Evolutionary conservation across 1,140 invertebrate species (phyloP).

Genomic region (Luehdorfia chinensis): DNA sequence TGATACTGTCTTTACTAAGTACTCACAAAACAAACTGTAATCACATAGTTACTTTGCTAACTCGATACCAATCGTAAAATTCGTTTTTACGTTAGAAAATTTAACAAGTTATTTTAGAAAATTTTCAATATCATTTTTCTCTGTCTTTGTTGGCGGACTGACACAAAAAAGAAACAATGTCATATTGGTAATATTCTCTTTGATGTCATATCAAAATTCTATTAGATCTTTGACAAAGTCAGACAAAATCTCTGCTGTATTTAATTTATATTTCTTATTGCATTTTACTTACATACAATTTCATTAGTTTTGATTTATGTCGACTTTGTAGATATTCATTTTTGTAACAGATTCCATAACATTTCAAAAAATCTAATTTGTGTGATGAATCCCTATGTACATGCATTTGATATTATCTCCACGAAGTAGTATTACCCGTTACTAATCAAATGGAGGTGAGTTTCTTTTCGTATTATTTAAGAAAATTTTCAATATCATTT

Average conservation of each 20-base stretch:
- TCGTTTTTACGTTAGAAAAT: too few relatives aligned
- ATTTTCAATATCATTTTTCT: too few relatives aligned
- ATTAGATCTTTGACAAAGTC: slow-evolving; percentile 14
- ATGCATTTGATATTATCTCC: not conserved
- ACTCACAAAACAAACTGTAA: too few relatives aligned
- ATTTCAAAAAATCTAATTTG: too few relatives aligned
- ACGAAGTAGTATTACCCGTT: not conserved
- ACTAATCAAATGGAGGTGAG: slow-evolving; percentile 53
- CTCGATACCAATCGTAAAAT: too few relatives aligned
- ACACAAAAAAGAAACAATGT: slow-evolving; percentile 8
- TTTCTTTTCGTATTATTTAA: slow-evolving; percentile 1
- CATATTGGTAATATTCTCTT: not conserved
- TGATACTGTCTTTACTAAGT: too few relatives aligned
- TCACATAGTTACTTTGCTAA: too few relatives aligned
- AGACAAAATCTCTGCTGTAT: slow-evolving; percentile 17
- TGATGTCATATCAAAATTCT: slow-evolving; percentile 3
- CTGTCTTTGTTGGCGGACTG: too few relatives aligned
- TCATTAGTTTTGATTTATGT: slow-evolving; percentile 13
- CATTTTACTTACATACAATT: slow-evolving; percentile 15
- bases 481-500: too few relatives aligned
- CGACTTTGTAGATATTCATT: slow-evolving; percentile 3
- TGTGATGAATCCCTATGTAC: slow-evolving; percentile 12
- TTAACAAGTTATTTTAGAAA: too few relatives aligned
- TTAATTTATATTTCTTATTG: slow-evolving; percentile 8
- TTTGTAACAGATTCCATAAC: slow-evolving; percentile 9